Evolutionary conservation across 2,113 vertebrate genomes (phyloP).

Genomic region (Melanostigma gelatinosum): DNA sequence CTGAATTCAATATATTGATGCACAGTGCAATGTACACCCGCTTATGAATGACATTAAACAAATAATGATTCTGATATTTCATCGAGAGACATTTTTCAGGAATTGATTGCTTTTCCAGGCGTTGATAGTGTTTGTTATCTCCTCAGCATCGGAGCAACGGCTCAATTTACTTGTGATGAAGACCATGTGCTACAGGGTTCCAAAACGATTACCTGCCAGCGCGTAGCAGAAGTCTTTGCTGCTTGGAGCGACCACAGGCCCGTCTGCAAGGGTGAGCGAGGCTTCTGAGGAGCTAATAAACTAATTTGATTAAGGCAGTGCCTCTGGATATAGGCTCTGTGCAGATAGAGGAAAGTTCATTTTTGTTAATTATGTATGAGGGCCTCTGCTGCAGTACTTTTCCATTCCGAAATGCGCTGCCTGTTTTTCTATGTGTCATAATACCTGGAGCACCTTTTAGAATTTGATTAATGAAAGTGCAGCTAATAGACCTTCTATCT

Average conservation of each 20-base stretch:
- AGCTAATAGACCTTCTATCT: constrained; percentile 61
- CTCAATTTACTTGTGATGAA: constrained; percentile 95
- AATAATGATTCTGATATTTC: constrained; percentile 44
- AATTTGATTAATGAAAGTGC: constrained; percentile 75
- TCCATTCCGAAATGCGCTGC: constrained; percentile 51
- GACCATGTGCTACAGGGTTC: constrained; percentile 97
- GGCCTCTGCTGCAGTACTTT: constrained; percentile 55
- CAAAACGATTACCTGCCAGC: constrained; percentile 96
- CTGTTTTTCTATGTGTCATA: constrained; percentile 62
- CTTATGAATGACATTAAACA: constrained; percentile 25
- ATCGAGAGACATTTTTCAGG: constrained; percentile 40
- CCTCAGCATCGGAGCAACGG: constrained; percentile 89
- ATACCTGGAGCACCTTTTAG: constrained; percentile 69
- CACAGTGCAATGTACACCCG: background rate
- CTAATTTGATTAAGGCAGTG: constrained; percentile 74
- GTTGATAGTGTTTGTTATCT: constrained; percentile 66
- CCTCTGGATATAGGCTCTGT: constrained; percentile 69
- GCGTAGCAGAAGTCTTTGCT: constrained; percentile 95
- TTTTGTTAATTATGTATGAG: constrained; percentile 79
- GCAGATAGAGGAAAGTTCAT: constrained; percentile 72
- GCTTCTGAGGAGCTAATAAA: constrained; percentile 68
- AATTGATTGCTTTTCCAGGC: constrained; percentile 55
- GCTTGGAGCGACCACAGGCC: constrained; percentile 98
- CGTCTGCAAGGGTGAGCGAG: constrained; percentile 93
- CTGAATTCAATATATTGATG: constrained; percentile 10